Percentiles rank a stretch among this genome's conserved stretches.
These are phyloP conservation scores for Slavum lentiscoides DNA, from an alignment of 2,888 invertebrate species.

Conservation along the genomic window DNA sequence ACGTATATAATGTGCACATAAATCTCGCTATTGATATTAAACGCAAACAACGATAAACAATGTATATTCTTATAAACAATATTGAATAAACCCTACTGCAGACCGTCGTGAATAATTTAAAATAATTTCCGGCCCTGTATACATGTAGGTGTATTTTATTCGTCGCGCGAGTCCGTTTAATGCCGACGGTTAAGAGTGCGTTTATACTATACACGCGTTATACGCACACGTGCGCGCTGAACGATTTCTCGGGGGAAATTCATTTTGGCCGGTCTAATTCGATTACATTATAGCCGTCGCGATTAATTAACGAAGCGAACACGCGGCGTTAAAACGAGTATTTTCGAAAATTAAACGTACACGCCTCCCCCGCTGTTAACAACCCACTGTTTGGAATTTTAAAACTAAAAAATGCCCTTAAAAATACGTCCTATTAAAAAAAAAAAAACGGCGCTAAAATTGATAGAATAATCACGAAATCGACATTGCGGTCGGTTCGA, in stretches of 20 bases:
- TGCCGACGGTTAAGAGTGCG: conserved; percentile 10
- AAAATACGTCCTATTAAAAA: no score
- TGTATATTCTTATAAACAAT: conserved; percentile 31
- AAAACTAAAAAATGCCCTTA: no score
- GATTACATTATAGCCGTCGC: conserved; percentile 38
- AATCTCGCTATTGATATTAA: not conserved
- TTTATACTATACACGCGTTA: no score
- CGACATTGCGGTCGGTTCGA: no score
- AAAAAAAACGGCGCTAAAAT: no score
- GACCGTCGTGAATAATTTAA: conserved; percentile 41
- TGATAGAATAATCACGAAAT: no score
- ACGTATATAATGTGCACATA: conserved; percentile 14
- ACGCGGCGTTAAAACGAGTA: conserved; percentile 2
- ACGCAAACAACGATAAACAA: conserved; percentile 42
- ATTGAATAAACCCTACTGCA: conserved; percentile 39
- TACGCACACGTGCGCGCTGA: conserved; percentile 9
- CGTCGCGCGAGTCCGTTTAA: conserved; percentile 6
- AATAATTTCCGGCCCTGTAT: not conserved
- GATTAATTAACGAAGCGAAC: conserved; percentile 43
- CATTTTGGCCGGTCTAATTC: conserved; percentile 39
- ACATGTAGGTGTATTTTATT: conserved; percentile 12
- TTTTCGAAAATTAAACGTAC: conserved; percentile 32
- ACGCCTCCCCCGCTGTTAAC: not conserved
- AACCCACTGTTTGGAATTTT: not conserved
- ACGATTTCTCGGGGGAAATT: conserved; percentile 49